Percentiles rank a stretch among this genome's conserved stretches.
Evolutionary conservation across 2,797 vertebrate genomes (phyloP).

Genomic region (Ceryle rudis): DNA sequence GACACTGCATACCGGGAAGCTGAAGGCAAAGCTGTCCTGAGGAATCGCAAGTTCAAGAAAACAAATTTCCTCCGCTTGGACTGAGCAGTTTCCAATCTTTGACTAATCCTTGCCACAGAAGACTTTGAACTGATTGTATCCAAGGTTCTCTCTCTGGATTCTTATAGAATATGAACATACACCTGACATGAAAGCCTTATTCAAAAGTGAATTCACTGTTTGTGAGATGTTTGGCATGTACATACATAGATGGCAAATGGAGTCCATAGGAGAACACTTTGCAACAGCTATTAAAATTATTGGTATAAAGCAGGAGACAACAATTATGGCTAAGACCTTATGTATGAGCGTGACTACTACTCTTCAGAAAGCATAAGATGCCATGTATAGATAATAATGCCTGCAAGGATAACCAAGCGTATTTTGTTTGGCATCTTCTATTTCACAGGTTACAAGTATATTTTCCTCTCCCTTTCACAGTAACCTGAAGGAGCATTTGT

Average conservation of each 20-base stretch:
- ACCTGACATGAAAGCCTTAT: background rate
- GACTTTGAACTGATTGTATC: background rate
- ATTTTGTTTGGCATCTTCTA: background rate
- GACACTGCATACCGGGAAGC: background rate
- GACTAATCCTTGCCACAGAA: background rate
- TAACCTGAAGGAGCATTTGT: slow-evolving; percentile 15
- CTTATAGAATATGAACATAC: background rate
- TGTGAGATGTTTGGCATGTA: background rate
- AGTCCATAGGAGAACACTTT: background rate
- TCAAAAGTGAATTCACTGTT: background rate
- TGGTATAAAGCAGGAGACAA: background rate
- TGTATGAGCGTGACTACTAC: background rate
- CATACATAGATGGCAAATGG: background rate
- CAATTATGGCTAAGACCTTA: background rate
- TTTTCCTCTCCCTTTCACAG: slow-evolving; percentile 19
- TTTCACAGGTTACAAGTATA: background rate
- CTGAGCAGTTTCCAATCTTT: background rate
- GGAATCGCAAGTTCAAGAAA: background rate
- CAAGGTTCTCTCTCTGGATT: background rate
- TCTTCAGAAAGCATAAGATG: background rate
- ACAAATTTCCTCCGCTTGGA: background rate
- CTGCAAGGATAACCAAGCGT: background rate
- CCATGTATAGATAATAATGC: background rate
- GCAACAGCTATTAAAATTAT: background rate
- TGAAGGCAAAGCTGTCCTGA: background rate